These are phyloP conservation scores for Rhinella marina DNA, from an alignment of 2,797 vertebrate species.

Conservation along the genomic window DNA sequence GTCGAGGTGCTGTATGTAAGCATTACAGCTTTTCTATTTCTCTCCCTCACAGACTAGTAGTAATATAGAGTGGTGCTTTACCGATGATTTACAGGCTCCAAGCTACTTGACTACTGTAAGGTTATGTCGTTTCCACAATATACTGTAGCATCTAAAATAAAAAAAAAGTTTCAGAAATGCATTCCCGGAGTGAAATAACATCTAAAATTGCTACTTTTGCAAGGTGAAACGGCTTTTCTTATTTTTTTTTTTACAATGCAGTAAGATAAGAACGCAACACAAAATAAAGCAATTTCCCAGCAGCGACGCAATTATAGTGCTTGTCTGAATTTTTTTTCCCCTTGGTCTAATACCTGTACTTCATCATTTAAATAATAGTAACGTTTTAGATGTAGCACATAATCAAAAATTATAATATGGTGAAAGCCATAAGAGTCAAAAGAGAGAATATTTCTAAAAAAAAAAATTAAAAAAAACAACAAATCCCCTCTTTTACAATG, in stretches of 20 bases:
- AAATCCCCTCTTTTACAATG: neutral
- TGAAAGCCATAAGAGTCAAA: neutral
- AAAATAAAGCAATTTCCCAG: slow-evolving; percentile 17
- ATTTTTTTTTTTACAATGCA: slow-evolving; percentile 20
- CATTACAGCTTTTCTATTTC: neutral
- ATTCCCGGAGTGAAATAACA: slow-evolving; percentile 28
- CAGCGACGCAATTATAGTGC: slow-evolving; percentile 35
- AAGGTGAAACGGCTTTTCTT: slow-evolving; percentile 13
- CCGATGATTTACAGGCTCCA: slow-evolving; percentile 21
- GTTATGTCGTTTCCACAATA: slow-evolving; percentile 38
- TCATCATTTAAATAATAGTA: slow-evolving; percentile 15
- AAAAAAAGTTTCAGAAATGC: slow-evolving; percentile 34
- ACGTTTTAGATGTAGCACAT: neutral
- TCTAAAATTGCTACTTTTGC: slow-evolving; percentile 51
- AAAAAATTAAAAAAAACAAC: neutral
- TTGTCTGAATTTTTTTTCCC: neutral
- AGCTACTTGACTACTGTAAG: slow-evolving; percentile 35
- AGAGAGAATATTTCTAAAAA: neutral
- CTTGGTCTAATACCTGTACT: neutral
- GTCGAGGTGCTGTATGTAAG: neutral
- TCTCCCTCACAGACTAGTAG: neutral
- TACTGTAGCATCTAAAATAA: slow-evolving; percentile 43
- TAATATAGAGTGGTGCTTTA: slow-evolving; percentile 16
- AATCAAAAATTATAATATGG: slow-evolving; percentile 11
- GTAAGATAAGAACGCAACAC: slow-evolving; percentile 19